Evolutionary conservation across 1,140 invertebrate species (phyloP).

Genomic region (Drosophila mauritiana): DNA sequence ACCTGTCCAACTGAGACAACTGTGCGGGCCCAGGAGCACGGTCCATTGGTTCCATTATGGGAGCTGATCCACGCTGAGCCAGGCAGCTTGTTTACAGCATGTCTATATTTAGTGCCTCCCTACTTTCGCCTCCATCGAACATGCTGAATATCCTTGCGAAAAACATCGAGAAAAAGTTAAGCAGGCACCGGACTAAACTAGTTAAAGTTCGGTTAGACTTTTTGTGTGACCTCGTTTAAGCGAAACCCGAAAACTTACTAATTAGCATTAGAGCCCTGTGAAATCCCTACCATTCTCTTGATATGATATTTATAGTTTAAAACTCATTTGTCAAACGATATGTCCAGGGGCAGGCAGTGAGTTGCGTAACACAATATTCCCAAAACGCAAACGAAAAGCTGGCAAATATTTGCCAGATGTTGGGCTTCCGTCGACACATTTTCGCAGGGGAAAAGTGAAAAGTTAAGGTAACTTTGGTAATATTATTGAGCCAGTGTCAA

Average conservation of each 20-base stretch:
- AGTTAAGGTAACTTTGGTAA: conserved; percentile 24
- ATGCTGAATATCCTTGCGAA: conserved; percentile 3
- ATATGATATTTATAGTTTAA: conserved; percentile 46
- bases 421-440: conserved; percentile 16
- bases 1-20: conserved; percentile 38
- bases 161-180: conserved; percentile 25
- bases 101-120: conserved; percentile 44
- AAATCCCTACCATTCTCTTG: conserved; percentile 26
- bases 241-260: conserved; percentile 56
- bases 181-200: conserved; percentile 20
- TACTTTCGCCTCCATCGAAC: conserved; percentile 4
- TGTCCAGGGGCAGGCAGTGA: neutral
- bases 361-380: conserved; percentile 55
- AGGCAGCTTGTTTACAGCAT: conserved; percentile 39
- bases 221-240: conserved; percentile 17
- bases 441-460: conserved; percentile 20
- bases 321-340: conserved; percentile 32
- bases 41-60: conserved; percentile 44
- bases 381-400: conserved; percentile 46
- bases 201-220: conserved; percentile 16
- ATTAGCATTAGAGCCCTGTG: conserved; percentile 61
- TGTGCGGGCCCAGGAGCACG: conserved; percentile 25
- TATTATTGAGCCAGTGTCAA: conserved; percentile 22
- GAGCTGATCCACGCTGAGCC: conserved; percentile 44
- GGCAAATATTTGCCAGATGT: conserved; percentile 71